Conservation (phyloP, 2,797 vertebrate genomes). For the Yasuhikotakia modesta region DNA sequence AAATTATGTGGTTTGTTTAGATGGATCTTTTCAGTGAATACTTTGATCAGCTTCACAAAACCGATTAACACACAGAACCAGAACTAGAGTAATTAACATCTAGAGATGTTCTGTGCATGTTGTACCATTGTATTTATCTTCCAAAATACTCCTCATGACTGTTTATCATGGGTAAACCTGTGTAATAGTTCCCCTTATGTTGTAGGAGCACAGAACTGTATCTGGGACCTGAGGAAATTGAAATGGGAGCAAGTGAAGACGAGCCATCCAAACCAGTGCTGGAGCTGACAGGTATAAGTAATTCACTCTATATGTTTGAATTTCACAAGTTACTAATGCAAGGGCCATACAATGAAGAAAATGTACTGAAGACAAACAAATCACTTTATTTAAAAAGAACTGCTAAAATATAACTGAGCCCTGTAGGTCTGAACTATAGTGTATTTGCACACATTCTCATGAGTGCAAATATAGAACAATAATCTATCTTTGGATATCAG, state of each 20-base stretch:
- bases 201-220: slow-evolving; percentile 90
- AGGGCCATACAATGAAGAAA: no score
- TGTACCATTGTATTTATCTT: background rate
- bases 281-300: slow-evolving; percentile 64
- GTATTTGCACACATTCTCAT: background rate
- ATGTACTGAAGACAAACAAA: background rate
- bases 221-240: slow-evolving; percentile 86
- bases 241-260: slow-evolving; percentile 62
- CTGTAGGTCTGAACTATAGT: no score
- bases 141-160: background rate
- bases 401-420: no score
- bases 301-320: background rate
- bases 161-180: slow-evolving; percentile 8
- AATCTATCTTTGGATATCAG: background rate
- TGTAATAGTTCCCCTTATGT: slow-evolving; percentile 15
- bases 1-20: no score
- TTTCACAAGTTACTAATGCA: no score
- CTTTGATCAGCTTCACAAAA: no score
- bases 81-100: slow-evolving; percentile 3
- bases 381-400: background rate
- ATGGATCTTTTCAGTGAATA: no score
- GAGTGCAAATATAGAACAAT: background rate
- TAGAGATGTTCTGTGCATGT: background rate
- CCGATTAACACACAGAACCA: background rate
- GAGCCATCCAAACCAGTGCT: slow-evolving; percentile 41